phyloP scores from a whole-genome alignment of 35 echinoderm and acorn worm genomes.

The Stichopus chloronotus region DNA sequence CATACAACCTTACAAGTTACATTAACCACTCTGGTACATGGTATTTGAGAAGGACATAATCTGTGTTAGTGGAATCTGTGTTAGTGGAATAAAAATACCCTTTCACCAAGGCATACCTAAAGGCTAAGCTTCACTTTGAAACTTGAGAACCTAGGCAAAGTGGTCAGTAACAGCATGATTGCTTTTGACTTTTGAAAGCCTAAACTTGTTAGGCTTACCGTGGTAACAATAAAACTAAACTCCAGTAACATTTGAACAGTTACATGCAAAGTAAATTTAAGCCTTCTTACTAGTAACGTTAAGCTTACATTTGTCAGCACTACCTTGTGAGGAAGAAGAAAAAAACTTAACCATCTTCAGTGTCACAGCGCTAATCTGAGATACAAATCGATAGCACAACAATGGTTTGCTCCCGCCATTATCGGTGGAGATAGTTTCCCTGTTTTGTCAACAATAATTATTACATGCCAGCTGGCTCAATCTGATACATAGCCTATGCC shows the following conservation, averaged over 20 bases:
- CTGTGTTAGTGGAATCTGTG: too few species aligned
- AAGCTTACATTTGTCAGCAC: background rate
- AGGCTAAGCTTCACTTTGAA: too few species aligned
- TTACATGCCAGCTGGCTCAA: conserved; percentile 14
- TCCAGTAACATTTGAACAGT: background rate
- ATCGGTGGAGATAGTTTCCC: background rate
- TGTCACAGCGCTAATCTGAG: background rate
- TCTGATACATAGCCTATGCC: background rate
- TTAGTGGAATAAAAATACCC: too few species aligned
- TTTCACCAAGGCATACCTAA: too few species aligned
- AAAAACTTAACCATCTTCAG: background rate
- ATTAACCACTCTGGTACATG: too few species aligned
- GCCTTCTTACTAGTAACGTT: too few species aligned
- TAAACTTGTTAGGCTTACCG: background rate
- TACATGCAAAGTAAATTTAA: conserved; percentile 6
- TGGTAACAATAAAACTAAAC: background rate
- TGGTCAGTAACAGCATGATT: background rate
- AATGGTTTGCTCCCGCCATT: conserved; percentile 14
- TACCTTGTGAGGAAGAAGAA: background rate
- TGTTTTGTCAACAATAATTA: background rate
- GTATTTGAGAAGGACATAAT: too few species aligned
- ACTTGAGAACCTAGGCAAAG: too few species aligned
- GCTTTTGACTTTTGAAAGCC: background rate
- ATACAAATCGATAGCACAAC: conserved; percentile 19
- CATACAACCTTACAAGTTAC: too few species aligned